Percentiles rank a stretch among this genome's conserved stretches.
phyloP scores from a whole-genome alignment of 2,888 invertebrate species.

The Doris montereyensis region DNA sequence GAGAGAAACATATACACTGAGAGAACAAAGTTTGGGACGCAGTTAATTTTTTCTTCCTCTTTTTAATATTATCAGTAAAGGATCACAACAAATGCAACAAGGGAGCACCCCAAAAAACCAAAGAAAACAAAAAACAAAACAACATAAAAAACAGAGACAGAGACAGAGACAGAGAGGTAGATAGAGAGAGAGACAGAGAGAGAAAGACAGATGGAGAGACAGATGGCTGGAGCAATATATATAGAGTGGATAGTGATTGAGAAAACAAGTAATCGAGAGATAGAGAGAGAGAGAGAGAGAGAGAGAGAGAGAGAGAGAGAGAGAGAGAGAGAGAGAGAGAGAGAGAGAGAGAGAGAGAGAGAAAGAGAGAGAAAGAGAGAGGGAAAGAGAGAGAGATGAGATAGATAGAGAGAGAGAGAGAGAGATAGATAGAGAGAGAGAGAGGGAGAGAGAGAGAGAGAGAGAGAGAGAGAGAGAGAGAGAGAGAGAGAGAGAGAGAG shows the following conservation, averaged over 20 bases:
- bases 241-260: background rate
- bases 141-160: background rate
- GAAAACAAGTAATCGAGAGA: too few species aligned
- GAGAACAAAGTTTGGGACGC: too few species aligned
- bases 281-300: background rate
- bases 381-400: background rate
- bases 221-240: background rate
- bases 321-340: conserved; percentile 18
- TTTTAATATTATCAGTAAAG: too few species aligned
- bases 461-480: background rate
- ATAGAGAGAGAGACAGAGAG: background rate
- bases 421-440: background rate
- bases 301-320: conserved; percentile 18
- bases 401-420: background rate
- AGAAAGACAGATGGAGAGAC: background rate
- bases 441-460: background rate
- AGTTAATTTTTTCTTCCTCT: too few species aligned
- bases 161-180: too few species aligned
- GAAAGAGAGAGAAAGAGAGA: conserved; percentile 15
- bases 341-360: conserved; percentile 12
- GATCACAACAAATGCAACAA: too few species aligned
- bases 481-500: background rate
- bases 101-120: too few species aligned
- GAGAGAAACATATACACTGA: too few species aligned
- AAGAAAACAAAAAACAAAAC: background rate